These are phyloP conservation scores for Allolobophora icterica DNA, from an alignment of 2,888 invertebrate species.

Conservation along the genomic window DNA sequence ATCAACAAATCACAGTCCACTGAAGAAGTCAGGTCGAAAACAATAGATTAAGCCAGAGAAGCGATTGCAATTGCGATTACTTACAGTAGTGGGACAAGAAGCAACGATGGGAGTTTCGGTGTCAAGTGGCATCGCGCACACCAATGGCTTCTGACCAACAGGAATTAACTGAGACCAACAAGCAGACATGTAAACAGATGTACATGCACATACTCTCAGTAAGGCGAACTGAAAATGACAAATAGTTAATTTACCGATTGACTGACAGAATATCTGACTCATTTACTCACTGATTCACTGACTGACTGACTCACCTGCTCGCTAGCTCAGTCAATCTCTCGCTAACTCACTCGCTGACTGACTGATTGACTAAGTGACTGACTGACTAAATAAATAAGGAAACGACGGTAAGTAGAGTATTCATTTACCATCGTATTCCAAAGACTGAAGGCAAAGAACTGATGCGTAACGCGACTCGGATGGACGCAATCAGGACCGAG, in stretches of 20 bases:
- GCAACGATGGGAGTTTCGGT: constrained; percentile 23
- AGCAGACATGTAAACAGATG: neutral
- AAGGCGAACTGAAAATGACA: neutral
- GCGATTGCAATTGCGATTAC: neutral
- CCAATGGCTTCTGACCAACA: constrained; percentile 46
- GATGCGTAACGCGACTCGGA: constrained; percentile 25
- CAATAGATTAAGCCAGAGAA: neutral
- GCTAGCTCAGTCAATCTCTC: no score
- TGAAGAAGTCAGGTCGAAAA: neutral
- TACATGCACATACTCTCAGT: no score
- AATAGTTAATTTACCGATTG: no score
- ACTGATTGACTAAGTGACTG: no score
- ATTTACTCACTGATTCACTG: neutral
- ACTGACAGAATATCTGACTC: no score
- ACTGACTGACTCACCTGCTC: no score
- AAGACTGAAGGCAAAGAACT: constrained; percentile 29
- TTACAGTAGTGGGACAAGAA: constrained; percentile 33
- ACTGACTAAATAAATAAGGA: neutral
- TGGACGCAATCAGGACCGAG: constrained; percentile 33
- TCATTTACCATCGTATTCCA: constrained; percentile 36
- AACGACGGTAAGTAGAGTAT: neutral
- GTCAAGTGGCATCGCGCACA: neutral
- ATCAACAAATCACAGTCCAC: neutral
- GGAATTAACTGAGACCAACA: constrained; percentile 43
- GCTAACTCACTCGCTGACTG: no score